These are phyloP conservation scores for Hypercompe scribonia DNA, from an alignment of 2,888 invertebrate species.

Conservation along the genomic window DNA sequence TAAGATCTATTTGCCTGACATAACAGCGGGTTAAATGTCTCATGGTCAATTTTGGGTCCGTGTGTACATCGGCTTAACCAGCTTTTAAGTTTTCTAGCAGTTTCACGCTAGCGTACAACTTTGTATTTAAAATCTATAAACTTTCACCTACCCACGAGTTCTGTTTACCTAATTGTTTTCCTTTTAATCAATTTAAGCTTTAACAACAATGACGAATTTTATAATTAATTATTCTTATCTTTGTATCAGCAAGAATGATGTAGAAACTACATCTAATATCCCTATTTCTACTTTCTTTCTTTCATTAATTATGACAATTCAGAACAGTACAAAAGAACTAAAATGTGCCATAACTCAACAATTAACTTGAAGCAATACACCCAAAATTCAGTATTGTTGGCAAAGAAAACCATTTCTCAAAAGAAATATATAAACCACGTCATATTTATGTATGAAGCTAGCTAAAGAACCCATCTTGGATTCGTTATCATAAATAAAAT, in stretches of 20 bases:
- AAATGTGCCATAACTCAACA: neutral
- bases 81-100: conserved; percentile 68
- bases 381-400: neutral
- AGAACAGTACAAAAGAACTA: too few species aligned
- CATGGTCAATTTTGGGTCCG: conserved; percentile 38
- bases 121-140: conserved; percentile 71
- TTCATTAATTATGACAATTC: too few species aligned
- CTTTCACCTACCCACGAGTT: conserved; percentile 55
- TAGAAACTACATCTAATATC: too few species aligned
- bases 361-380: neutral
- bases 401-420: neutral
- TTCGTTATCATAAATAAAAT: conserved; percentile 42
- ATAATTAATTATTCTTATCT: neutral
- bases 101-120: conserved; percentile 65
- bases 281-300: too few species aligned
- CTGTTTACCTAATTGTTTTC: conserved; percentile 54
- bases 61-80: conserved; percentile 56
- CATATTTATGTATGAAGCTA: conserved; percentile 45
- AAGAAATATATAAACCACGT: conserved; percentile 17
- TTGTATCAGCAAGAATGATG: neutral
- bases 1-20: too few species aligned
- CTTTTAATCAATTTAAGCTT: conserved; percentile 39
- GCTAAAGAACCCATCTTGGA: conserved; percentile 39
- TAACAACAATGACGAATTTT: neutral
- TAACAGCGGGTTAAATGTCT: neutral